Evolutionary conservation across 2,888 invertebrate genomes (phyloP).

Genomic region (Fragum whitleyi): DNA sequence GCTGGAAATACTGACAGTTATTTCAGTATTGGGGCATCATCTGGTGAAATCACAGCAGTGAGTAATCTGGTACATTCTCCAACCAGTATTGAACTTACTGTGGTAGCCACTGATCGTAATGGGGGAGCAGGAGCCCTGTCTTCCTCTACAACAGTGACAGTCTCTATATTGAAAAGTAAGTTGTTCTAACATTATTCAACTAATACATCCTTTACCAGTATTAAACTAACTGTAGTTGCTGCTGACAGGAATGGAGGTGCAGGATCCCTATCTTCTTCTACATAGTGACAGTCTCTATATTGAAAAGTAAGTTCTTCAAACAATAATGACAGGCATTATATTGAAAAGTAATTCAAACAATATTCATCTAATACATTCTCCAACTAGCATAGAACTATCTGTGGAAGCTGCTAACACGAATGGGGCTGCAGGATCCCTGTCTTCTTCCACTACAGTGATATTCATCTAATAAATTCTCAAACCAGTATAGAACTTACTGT

Average conservation of each 20-base stretch:
- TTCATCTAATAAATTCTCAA: neutral
- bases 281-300: neutral
- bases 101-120: neutral
- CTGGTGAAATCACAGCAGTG: constrained; percentile 13
- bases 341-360: too few species aligned
- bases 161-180: neutral
- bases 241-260: neutral
- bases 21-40: neutral
- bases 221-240: neutral
- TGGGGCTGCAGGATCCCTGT: neutral
- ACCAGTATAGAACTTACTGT: neutral
- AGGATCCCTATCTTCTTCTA: constrained; percentile 4
- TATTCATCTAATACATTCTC: neutral
- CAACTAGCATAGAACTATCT: neutral
- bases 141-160: constrained; percentile 2
- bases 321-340: too few species aligned
- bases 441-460: constrained; percentile 4
- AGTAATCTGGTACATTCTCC: neutral
- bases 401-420: neutral
- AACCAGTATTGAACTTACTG: neutral
- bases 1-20: constrained; percentile 2
- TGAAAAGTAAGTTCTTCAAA: neutral
- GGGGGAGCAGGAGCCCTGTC: neutral
- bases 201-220: neutral
- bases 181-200: too few species aligned